phyloP scores from a whole-genome alignment of 2,888 invertebrate species.

The Pseudoips prasinana region DNA sequence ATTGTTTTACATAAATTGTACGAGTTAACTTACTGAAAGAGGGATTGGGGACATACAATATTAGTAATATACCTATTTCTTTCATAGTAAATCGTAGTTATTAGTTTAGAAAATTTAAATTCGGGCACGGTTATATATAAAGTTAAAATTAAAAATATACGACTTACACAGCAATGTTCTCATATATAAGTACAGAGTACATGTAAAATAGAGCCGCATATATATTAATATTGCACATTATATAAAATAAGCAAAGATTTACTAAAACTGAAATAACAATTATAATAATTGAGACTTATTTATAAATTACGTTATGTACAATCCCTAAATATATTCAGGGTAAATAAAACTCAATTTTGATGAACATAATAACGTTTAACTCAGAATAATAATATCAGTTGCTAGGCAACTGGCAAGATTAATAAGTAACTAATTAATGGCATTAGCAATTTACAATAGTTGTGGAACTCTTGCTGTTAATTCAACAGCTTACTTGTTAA shows the following conservation, averaged over 20 bases:
- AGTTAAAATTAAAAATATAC: too few species aligned
- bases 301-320: constrained; percentile 33
- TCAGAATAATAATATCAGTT: constrained; percentile 35
- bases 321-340: constrained; percentile 19
- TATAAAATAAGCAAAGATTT: constrained; percentile 15
- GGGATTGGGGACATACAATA: neutral
- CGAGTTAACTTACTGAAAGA: neutral
- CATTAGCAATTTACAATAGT: too few species aligned
- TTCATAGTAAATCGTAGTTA: constrained; percentile 6
- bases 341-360: constrained; percentile 7
- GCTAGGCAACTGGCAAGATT: constrained; percentile 47
- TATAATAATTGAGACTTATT: constrained; percentile 24
- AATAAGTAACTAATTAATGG: constrained; percentile 43
- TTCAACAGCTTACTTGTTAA: too few species aligned
- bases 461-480: too few species aligned
- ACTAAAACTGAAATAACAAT: constrained; percentile 19
- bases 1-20: neutral
- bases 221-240: constrained; percentile 23
- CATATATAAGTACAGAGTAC: constrained; percentile 23
- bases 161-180: too few species aligned
- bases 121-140: too few species aligned
- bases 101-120: too few species aligned
- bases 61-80: constrained; percentile 1
- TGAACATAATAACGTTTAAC: constrained; percentile 5
- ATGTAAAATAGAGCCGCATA: constrained; percentile 30